A percentile compares a stretch with the other conserved stretches of the same genome.
These are phyloP conservation scores for Meliscaeva auricollis DNA, from an alignment of 2,888 invertebrate species.

Conservation along the genomic window DNA sequence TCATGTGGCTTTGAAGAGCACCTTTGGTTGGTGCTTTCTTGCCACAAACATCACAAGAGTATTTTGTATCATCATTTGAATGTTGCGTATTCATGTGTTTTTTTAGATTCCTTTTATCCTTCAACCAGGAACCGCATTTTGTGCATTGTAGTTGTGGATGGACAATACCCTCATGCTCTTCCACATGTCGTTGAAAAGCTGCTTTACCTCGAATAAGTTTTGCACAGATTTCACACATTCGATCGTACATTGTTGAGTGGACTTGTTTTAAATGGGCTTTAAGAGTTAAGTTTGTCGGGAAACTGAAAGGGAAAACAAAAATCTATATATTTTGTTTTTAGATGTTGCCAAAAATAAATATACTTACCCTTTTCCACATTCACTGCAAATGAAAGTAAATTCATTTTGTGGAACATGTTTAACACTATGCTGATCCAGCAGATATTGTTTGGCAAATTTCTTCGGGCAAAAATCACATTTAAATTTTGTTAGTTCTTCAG, in stretches of 20 bases:
- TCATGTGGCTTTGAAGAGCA: slow-evolving; percentile 77
- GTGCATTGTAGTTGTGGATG: slow-evolving; percentile 77
- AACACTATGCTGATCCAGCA: slow-evolving; percentile 76
- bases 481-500: slow-evolving; percentile 62
- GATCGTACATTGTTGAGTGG: slow-evolving; percentile 70
- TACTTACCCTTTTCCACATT: slow-evolving; percentile 76
- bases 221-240: slow-evolving; percentile 78
- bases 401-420: slow-evolving; percentile 66
- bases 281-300: slow-evolving; percentile 67
- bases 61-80: slow-evolving; percentile 68
- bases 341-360: not conserved
- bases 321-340: too few relatives aligned
- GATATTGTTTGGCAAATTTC: slow-evolving; percentile 77
- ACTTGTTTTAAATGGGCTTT: slow-evolving; percentile 72
- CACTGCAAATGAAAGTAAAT: slow-evolving; percentile 67
- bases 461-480: slow-evolving; percentile 77
- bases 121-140: slow-evolving; percentile 77
- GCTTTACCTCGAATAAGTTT: slow-evolving; percentile 77
- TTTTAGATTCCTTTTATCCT: slow-evolving; percentile 76
- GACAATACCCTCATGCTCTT: slow-evolving; percentile 75
- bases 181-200: slow-evolving; percentile 76
- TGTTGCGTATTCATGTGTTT: slow-evolving; percentile 76
- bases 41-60: slow-evolving; percentile 76
- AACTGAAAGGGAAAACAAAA: slow-evolving; percentile 62
- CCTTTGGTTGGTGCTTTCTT: slow-evolving; percentile 77